A percentile compares a stretch with the other conserved stretches of the same genome.
These are phyloP conservation scores for Sminthurides aquaticus DNA, from an alignment of 2,888 invertebrate species.

Conservation along the genomic window DNA sequence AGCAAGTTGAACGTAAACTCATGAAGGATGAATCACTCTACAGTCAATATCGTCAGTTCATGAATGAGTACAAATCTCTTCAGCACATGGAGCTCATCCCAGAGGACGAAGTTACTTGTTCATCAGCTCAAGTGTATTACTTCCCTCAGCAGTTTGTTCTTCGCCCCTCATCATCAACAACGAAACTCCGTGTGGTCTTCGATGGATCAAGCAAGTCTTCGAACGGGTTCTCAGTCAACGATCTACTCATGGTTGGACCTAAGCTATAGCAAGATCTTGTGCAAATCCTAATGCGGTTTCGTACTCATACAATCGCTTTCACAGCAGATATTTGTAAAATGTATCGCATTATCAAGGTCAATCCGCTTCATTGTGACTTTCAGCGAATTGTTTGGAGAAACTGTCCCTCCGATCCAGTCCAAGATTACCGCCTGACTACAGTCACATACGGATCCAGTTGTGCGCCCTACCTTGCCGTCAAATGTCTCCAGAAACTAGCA, in stretches of 20 bases:
- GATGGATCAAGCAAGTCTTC: conserved; percentile 32
- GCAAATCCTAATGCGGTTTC: conserved; percentile 44
- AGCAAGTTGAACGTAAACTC: background rate
- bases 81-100: too few relatives aligned
- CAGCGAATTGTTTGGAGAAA: conserved; percentile 46
- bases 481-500: conserved; percentile 40
- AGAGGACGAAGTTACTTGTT: too few relatives aligned
- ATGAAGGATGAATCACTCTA: too few relatives aligned
- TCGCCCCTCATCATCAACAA: too few relatives aligned
- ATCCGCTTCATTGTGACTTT: conserved; percentile 41
- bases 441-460: conserved; percentile 45
- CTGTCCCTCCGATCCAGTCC: conserved; percentile 29
- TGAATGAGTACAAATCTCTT: too few relatives aligned
- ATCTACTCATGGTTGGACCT: conserved; percentile 44
- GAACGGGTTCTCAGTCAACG: too few relatives aligned
- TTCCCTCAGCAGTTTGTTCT: too few relatives aligned
- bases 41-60: too few relatives aligned
- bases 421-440: conserved; percentile 35
- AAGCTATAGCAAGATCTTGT: conserved; percentile 45
- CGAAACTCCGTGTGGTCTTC: conserved; percentile 41
- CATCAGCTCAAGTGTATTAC: too few relatives aligned
- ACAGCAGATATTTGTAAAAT: conserved; percentile 47
- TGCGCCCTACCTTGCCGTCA: conserved; percentile 37
- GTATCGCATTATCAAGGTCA: conserved; percentile 45
- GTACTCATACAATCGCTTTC: conserved; percentile 43